Evolutionary conservation across 2,888 invertebrate species (phyloP), one percentile per base, ranked within the genome.

Genomic region (Diadromus collaris): DNA sequence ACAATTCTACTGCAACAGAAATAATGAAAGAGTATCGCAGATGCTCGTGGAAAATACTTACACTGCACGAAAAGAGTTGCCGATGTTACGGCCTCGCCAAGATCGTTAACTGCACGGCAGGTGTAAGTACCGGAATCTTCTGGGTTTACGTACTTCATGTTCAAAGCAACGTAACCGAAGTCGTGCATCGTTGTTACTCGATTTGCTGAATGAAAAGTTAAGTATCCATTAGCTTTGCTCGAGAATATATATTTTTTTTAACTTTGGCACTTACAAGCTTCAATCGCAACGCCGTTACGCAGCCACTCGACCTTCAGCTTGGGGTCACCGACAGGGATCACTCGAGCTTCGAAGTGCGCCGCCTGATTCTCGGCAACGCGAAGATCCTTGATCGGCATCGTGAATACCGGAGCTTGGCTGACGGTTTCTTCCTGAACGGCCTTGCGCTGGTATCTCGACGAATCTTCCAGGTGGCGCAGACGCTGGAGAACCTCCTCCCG

Each of bases 121-220:
- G 98, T 98, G 91, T 99, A 99, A 48, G 98, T 97, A 60, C 99
- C 99, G 2, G 98, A 97, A 92, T 99, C 99, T 91, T 98, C 98
- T 27, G 98, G 97, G 88, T 97, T 97, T 0, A 97, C 97, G 86
- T 97, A 97, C 89, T 97, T 97, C 96, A 97, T 96, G 86, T 98
- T 97, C 21, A 97, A 92, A 48, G 98, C 98, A 32, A 99, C 99
- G 90, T 98, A 99, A 64, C 99, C 99, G 90, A 99, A 99, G 90
- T 99, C 99, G 89, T 99, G 97, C 95, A 98, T 97, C 10, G 98
- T 98, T 56, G 97, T 96, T 38, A 96, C 93, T 78, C 97, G 96
- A 89, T 97, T 97, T n/a, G 97, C 95, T 95, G 84, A 65, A 27
- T 21, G 24, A 46, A 46, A 48, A n/a, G 44, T 78, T 6, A 41